Conservation (phyloP, 1,140 invertebrate species). For the Palaemon carinicauda region DNA sequence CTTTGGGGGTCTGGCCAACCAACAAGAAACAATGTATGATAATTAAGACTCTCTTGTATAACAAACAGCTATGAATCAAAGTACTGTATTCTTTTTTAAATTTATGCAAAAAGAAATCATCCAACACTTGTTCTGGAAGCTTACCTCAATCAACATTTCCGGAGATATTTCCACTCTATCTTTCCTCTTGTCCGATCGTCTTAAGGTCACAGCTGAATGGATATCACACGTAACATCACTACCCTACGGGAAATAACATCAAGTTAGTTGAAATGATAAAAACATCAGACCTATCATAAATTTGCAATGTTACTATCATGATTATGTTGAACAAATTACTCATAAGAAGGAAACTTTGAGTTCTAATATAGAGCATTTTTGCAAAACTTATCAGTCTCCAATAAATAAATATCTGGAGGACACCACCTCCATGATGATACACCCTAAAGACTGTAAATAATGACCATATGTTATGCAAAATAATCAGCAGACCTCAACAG, state of each 20-base stretch:
- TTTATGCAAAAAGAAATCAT: too few species aligned
- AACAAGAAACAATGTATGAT: too few species aligned
- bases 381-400: too few species aligned
- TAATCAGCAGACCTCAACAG: too few species aligned
- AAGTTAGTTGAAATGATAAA: background rate
- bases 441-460: too few species aligned
- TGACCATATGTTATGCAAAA: too few species aligned
- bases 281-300: background rate
- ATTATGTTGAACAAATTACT: background rate
- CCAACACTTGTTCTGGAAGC: background rate
- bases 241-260: background rate
- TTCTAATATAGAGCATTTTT: too few species aligned
- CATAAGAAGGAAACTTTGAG: too few species aligned
- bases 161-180: slow-evolving; percentile 88
- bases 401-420: too few species aligned
- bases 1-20: too few species aligned
- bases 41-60: too few species aligned
- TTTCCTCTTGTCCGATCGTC: slow-evolving; percentile 82
- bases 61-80: background rate
- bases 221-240: slow-evolving; percentile 41
- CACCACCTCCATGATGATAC: too few species aligned
- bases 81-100: background rate
- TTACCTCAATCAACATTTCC: slow-evolving; percentile 72
- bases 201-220: slow-evolving; percentile 71
- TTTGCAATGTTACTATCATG: background rate